phyloP scores from a whole-genome alignment of 30 jellyfish, hydroid and myxozoan genomes.

The Clytia hemisphaerica region DNA sequence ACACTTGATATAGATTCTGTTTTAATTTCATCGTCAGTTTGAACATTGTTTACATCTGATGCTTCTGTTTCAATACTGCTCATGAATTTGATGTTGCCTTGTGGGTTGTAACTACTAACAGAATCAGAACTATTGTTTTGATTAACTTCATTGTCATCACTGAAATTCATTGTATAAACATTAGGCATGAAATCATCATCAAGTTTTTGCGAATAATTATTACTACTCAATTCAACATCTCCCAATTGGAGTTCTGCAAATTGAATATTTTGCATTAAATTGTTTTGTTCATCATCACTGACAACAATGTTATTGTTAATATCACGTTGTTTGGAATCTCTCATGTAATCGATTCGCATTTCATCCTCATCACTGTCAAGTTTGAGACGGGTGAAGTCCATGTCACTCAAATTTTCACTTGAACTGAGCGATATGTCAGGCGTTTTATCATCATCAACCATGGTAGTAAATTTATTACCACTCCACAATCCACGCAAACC shows the following conservation, averaged over 20 bases:
- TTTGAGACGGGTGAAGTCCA: constrained; percentile 10
- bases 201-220: constrained; percentile 17
- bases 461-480: constrained; percentile 56
- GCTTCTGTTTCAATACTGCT: no score
- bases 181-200: constrained; percentile 60
- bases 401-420: constrained; percentile 40
- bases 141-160: not conserved
- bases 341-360: constrained; percentile 32
- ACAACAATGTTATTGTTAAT: constrained; percentile 14
- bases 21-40: no score
- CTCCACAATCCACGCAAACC: constrained; percentile 76
- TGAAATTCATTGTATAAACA: constrained; percentile 29
- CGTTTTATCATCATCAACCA: constrained; percentile 60
- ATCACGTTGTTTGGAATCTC: constrained; percentile 19
- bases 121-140: not conserved
- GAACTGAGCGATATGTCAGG: constrained; percentile 61
- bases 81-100: no score
- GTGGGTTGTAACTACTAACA: constrained; percentile 16
- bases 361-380: constrained; percentile 89
- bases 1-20: no score
- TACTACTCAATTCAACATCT: constrained; percentile 13
- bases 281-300: constrained; percentile 43
- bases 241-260: constrained; percentile 50
- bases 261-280: constrained; percentile 58
- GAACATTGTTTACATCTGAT: no score